A percentile compares a stretch with the other conserved stretches of the same genome.
phyloP scores from a whole-genome alignment of 1,140 invertebrate species.

The Eulimnadia texana region DNA sequence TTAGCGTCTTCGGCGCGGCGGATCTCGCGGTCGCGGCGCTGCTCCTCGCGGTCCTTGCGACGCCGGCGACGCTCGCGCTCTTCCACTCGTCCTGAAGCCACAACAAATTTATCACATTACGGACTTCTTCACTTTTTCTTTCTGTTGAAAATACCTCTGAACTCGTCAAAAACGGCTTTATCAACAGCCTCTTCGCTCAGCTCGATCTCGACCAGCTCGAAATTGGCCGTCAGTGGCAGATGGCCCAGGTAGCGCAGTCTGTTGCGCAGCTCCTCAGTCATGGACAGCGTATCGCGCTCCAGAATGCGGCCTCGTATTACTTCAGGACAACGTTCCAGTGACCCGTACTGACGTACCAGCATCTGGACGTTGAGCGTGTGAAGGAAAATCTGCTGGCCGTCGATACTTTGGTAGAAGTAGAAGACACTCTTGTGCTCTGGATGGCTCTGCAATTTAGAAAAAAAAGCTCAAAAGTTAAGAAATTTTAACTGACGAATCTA shows the following conservation, averaged over 20 bases:
- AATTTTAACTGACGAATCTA: too few relatives aligned
- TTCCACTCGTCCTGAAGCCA: slow-evolving; percentile 42
- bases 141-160: slow-evolving; percentile 38
- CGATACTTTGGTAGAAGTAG: slow-evolving; percentile 80
- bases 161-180: slow-evolving; percentile 43
- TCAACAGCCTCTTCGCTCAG: slow-evolving; percentile 54
- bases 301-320: slow-evolving; percentile 55
- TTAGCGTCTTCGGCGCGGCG: slow-evolving; percentile 50
- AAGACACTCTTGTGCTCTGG: slow-evolving; percentile 40
- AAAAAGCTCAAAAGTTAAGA: too few relatives aligned
- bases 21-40: slow-evolving; percentile 49
- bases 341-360: slow-evolving; percentile 70
- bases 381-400: slow-evolving; percentile 85
- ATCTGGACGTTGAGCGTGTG: slow-evolving; percentile 83
- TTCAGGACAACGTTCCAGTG: slow-evolving; percentile 59
- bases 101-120: slow-evolving; percentile 3
- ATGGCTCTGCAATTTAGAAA: too few relatives aligned
- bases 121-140: background rate
- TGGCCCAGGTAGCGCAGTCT: slow-evolving; percentile 71
- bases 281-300: slow-evolving; percentile 67
- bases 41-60: slow-evolving; percentile 49
- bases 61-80: slow-evolving; percentile 43
- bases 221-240: slow-evolving; percentile 74
- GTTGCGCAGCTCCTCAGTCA: slow-evolving; percentile 61
- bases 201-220: slow-evolving; percentile 76